Evolutionary conservation across 2,888 invertebrate species (phyloP), one percentile per base, ranked within the genome.

Genomic region (Phyto melanocephala): DNA sequence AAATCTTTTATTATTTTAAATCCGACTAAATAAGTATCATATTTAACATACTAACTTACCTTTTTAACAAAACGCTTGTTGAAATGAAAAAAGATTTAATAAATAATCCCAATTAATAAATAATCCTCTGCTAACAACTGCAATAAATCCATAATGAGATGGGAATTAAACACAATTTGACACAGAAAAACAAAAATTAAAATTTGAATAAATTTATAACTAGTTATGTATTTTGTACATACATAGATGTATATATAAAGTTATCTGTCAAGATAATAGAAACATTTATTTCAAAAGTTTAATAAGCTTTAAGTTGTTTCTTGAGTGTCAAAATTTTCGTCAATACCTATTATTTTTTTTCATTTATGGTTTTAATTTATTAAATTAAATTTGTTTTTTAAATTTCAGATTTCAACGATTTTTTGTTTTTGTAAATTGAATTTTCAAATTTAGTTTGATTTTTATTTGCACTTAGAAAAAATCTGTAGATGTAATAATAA

Each of bases 71-170:
- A 68, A 52, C 72, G 63, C 20, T 50, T 63, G 37, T 60, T 11
- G 15, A 24, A 63, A 68, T 40, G 15, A 67, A n/a, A 54, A 5
- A 68, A 37, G 47, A 1, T 58, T 45, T 15, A n/a, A n/a, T 15
- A 60, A 72, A 33, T 82, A 82, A 82, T 82, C 70, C 81, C 74
- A 82, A 78, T 37, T 60, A 8, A 24, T 42, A 17, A 50, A 52
- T 42, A 2, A 75, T 67, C 47, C 35, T 60, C 60, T 65, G 82
- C 58, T 79, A 65, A 56, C 52, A 82, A 54, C 82, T 82, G 82
- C 60, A 82, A 82, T 75, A 60, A 82, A 78, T 75, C 54, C 75
- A 40, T 62, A 56, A 71, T 71, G 40, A 78, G 35, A 76, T 65
- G 17, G 22, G 7, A 40, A 74, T 56, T 78, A 56, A 56, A 62